These are phyloP conservation scores for Tympanuchus pallidicinctus DNA, from an alignment of 2,113 vertebrate genomes.

Conservation along the genomic window DNA sequence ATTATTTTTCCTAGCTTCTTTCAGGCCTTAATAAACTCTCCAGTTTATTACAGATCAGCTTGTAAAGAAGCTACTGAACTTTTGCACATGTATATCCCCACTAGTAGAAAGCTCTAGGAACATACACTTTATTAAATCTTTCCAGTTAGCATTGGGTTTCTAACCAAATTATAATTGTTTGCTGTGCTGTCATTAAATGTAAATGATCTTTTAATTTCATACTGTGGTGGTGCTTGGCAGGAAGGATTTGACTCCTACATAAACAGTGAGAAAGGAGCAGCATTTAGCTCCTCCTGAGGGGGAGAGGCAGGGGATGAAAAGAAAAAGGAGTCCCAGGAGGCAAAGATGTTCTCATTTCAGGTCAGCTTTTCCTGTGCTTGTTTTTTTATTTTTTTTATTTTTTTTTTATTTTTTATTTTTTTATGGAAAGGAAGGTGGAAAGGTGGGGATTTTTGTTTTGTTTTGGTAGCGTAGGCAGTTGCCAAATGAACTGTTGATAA, in stretches of 20 bases:
- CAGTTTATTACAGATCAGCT: background rate
- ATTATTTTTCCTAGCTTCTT: background rate
- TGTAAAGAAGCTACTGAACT: background rate
- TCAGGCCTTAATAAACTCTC: background rate
- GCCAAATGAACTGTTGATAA: background rate
- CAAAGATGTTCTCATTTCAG: background rate
- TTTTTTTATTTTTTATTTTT: too few species aligned
- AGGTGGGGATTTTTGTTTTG: background rate
- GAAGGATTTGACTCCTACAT: background rate
- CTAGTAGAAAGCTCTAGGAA: background rate
- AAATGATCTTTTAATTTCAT: background rate
- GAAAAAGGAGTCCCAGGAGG: background rate
- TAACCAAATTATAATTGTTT: background rate
- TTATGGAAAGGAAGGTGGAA: background rate
- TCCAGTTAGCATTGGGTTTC: background rate
- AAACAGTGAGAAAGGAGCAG: background rate
- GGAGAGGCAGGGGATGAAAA: background rate
- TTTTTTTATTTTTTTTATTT: too few species aligned
- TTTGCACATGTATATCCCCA: background rate
- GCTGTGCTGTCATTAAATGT: background rate
- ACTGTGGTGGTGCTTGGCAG: background rate
- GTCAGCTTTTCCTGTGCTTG: background rate
- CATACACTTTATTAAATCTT: background rate
- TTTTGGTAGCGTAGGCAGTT: background rate
- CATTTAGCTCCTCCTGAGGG: background rate